Percentiles rank a stretch among this genome's conserved stretches.
Evolutionary conservation across 2,888 invertebrate genomes (phyloP).

Genomic region (Pandemis corylana): DNA sequence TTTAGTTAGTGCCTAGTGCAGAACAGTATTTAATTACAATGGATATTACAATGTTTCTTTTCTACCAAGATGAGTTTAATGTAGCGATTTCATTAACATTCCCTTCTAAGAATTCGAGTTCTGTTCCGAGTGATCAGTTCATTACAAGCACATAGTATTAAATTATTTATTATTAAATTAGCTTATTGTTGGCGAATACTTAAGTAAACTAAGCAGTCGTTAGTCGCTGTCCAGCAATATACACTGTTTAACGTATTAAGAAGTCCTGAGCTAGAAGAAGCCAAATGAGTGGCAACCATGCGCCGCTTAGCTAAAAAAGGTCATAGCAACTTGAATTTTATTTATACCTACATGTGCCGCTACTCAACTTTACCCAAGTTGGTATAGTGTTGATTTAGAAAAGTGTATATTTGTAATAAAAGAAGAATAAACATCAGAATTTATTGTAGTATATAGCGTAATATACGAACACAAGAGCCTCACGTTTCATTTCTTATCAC

Average conservation of each 20-base stretch:
- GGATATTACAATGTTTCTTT: too few species aligned
- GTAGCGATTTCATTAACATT: too few species aligned
- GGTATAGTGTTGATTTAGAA: neutral
- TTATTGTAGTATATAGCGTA: conserved; percentile 2
- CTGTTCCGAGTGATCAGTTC: too few species aligned
- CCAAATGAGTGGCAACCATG: conserved; percentile 13
- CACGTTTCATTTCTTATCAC: conserved; percentile 41
- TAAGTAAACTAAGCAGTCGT: neutral
- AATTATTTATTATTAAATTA: too few species aligned
- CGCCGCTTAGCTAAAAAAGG: conserved; percentile 10
- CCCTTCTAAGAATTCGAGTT: too few species aligned
- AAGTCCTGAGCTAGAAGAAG: conserved; percentile 21
- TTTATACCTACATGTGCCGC: neutral
- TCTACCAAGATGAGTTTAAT: too few species aligned
- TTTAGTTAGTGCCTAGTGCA: neutral
- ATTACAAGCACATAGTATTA: too few species aligned
- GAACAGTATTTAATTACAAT: too few species aligned
- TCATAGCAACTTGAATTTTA: neutral
- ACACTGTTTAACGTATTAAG: conserved; percentile 23
- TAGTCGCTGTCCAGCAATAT: neutral
- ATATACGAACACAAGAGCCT: neutral
- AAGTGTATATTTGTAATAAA: neutral
- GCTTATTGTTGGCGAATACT: too few species aligned
- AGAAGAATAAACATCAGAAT: neutral
- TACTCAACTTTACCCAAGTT: neutral